A percentile compares a stretch with the other conserved stretches of the same genome.
phyloP scores from a whole-genome alignment of 2,888 invertebrate genomes.

The Ormyrus nitidulus region DNA sequence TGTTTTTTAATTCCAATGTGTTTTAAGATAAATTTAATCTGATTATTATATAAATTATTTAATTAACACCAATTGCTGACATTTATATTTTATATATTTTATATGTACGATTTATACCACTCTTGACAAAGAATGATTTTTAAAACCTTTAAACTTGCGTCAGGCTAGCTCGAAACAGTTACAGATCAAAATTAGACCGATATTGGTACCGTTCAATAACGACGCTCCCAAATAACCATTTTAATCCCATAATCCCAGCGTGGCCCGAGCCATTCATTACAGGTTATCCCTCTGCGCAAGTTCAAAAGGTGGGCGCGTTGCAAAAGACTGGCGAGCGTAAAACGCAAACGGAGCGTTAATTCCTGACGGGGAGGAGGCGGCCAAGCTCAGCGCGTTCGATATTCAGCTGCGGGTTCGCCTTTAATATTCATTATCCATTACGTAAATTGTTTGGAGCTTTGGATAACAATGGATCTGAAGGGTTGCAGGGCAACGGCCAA shows the following conservation, averaged over 20 bases:
- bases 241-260: constrained; percentile 42
- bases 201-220: too few species aligned
- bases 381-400: constrained; percentile 5
- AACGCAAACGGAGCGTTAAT: constrained; percentile 35
- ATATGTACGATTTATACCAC: too few species aligned
- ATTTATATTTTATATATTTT: too few species aligned
- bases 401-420: constrained; percentile 19
- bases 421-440: constrained; percentile 50
- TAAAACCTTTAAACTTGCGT: too few species aligned
- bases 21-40: too few species aligned
- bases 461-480: neutral
- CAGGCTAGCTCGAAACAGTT: neutral
- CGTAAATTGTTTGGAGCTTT: constrained; percentile 37
- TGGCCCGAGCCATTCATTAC: constrained; percentile 34
- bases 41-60: too few species aligned
- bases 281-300: neutral
- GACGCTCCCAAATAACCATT: neutral
- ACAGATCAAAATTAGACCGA: neutral
- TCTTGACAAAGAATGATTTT: too few species aligned
- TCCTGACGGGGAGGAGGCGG: neutral
- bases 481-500: too few species aligned
- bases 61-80: too few species aligned
- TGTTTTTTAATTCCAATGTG: too few species aligned
- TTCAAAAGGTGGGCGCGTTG: constrained; percentile 8
- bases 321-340: constrained; percentile 24